phyloP scores from a whole-genome alignment of 2,888 invertebrate genomes.

The Eubasilissa splendida region DNA sequence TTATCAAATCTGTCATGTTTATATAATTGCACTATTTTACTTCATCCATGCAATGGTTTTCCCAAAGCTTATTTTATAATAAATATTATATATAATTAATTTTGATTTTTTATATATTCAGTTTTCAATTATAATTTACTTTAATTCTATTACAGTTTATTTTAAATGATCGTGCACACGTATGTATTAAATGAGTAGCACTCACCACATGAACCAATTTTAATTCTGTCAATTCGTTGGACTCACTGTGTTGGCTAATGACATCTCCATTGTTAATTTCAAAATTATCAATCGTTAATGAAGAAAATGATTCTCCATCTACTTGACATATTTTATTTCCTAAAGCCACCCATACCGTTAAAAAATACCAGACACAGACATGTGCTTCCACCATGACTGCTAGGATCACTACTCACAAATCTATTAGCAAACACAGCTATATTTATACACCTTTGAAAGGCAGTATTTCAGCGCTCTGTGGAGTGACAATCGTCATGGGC shows the following conservation, averaged over 20 bases:
- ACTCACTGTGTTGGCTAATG: conserved; percentile 15
- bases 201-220: conserved; percentile 53
- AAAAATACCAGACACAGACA: conserved; percentile 59
- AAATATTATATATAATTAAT: too few species aligned
- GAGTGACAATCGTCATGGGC: conserved; percentile 63
- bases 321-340: conserved; percentile 56
- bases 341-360: conserved; percentile 61
- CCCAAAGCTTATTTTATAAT: too few species aligned
- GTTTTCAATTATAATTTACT: too few species aligned
- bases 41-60: too few species aligned
- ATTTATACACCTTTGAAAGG: conserved; percentile 44
- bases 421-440: conserved; percentile 60
- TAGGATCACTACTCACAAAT: conserved; percentile 47
- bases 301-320: conserved; percentile 25
- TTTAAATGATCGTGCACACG: too few species aligned
- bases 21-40: too few species aligned
- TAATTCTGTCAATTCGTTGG: conserved; percentile 30
- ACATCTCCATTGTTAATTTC: background rate
- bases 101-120: too few species aligned
- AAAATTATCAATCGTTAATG: conserved; percentile 27
- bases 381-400: conserved; percentile 47
- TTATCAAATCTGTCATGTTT: too few species aligned
- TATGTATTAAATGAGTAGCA: background rate
- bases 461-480: conserved; percentile 64
- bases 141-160: too few species aligned